Percentiles rank a stretch among this genome's conserved stretches.
Conservation (phyloP, 2,797 vertebrate species). For the Cichlasoma orientale region DNA sequence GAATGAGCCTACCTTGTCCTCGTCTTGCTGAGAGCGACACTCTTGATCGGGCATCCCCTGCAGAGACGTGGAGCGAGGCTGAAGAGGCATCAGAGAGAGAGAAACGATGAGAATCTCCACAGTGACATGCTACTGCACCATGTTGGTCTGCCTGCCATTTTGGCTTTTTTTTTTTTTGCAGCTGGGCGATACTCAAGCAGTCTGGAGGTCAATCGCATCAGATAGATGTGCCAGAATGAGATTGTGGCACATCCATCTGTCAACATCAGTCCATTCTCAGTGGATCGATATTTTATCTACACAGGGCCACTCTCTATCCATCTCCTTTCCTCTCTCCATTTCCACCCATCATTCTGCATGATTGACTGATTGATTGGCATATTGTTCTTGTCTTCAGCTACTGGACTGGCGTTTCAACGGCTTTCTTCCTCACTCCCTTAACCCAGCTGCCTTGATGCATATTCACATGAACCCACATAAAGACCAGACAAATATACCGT, state of each 20-base stretch:
- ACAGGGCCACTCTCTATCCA: conserved; percentile 49
- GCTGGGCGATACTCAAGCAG: neutral
- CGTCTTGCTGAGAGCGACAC: conserved; percentile 55
- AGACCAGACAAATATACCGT: neutral
- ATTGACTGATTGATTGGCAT: conserved; percentile 52
- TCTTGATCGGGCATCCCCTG: conserved; percentile 71
- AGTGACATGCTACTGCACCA: neutral
- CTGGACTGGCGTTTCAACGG: neutral
- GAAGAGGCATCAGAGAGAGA: conserved; percentile 11
- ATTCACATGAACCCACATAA: conserved; percentile 5
- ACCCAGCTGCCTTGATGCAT: neutral
- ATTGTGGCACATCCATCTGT: conserved; percentile 53
- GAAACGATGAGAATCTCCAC: neutral
- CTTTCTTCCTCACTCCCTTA: neutral
- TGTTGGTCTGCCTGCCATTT: conserved; percentile 33
- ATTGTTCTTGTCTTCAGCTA: conserved; percentile 17
- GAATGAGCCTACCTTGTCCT: conserved; percentile 65
- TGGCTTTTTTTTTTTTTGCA: conserved; percentile 6
- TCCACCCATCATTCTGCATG: conserved; percentile 57
- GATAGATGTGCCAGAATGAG: conserved; percentile 34
- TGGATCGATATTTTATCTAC: conserved; percentile 69
- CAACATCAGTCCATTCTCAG: conserved; percentile 58
- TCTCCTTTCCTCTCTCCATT: conserved; percentile 50
- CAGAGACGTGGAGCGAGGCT: conserved; percentile 76
- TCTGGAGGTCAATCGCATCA: conserved; percentile 12